A percentile compares a stretch with the other conserved stretches of the same genome.
phyloP scores from a whole-genome alignment of 1,140 invertebrate species.

The Campodea augens region DNA sequence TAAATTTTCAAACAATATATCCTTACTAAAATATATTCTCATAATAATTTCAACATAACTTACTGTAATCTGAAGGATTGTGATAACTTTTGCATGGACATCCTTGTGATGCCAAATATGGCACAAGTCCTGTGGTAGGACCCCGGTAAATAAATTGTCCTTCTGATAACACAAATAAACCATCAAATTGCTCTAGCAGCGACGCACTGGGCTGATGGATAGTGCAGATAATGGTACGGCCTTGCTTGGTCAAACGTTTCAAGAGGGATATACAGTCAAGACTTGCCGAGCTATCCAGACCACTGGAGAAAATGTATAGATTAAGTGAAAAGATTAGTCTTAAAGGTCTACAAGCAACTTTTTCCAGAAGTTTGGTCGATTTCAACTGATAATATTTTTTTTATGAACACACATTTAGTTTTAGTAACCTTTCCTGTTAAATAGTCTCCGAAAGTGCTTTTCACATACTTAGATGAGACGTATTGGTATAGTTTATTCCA shows the following conservation, averaged over 20 bases:
- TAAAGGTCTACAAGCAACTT: no score
- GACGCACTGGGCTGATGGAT: constrained; percentile 70
- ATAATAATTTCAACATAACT: no score
- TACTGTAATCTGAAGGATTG: constrained; percentile 36
- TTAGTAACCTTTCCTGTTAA: no score
- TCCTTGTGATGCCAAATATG: constrained; percentile 28
- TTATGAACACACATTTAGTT: no score
- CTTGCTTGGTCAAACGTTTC: constrained; percentile 42
- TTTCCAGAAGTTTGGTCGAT: no score
- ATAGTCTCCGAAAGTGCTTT: no score
- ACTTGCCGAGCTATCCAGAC: constrained; percentile 48
- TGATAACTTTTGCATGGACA: constrained; percentile 29
- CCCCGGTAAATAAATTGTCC: constrained; percentile 36
- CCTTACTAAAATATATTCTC: no score
- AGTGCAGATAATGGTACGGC: constrained; percentile 61
- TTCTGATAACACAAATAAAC: constrained; percentile 34
- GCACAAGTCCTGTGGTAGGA: constrained; percentile 25
- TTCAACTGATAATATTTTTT: no score
- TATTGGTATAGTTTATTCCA: neutral
- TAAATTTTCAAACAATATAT: no score
- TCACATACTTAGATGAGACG: no score
- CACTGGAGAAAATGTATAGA: constrained; percentile 27
- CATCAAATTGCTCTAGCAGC: constrained; percentile 40
- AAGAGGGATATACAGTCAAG: constrained; percentile 46
- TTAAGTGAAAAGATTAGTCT: neutral